phyloP scores from a whole-genome alignment of 2,113 vertebrate genomes.

The Ictalurus punctatus region DNA sequence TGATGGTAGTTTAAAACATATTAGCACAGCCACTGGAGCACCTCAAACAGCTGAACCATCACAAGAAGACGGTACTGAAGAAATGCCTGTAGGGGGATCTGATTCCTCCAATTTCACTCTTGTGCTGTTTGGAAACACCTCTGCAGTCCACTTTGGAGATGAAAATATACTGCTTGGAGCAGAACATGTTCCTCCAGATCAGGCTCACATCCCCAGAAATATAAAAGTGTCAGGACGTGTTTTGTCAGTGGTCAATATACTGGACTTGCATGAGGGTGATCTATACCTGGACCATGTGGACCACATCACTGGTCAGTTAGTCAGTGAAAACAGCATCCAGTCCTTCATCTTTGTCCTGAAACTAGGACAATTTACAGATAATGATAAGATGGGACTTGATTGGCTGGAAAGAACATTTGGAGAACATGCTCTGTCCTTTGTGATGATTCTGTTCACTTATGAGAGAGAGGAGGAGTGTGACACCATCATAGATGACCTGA shows the following conservation, averaged over 20 bases:
- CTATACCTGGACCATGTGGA: slow-evolving; percentile 3
- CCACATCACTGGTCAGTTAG: not conserved
- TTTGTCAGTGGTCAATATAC: slow-evolving; percentile 18
- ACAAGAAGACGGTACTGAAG: not conserved
- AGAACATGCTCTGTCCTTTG: not conserved
- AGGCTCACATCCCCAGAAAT: not conserved
- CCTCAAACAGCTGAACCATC: not conserved
- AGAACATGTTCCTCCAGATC: slow-evolving; percentile 2
- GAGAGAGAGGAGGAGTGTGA: slow-evolving; percentile 25
- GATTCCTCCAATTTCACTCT: not conserved
- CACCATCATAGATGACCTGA: not conserved
- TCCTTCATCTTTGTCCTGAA: slow-evolving; percentile 37
- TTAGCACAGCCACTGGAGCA: not conserved
- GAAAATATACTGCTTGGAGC: slow-evolving; percentile 37
- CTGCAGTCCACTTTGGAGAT: slow-evolving; percentile 30
- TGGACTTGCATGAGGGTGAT: slow-evolving; percentile 34
- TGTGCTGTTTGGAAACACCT: slow-evolving; percentile 33
- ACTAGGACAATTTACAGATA: slow-evolving; percentile 36
- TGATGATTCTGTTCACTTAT: slow-evolving; percentile 50
- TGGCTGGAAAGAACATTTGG: slow-evolving; percentile 45
- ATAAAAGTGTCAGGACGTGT: not conserved
- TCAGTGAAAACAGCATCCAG: slow-evolving; percentile 37
- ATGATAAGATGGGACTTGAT: slow-evolving; percentile 32
- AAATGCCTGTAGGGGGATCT: not conserved
- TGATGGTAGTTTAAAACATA: not conserved